phyloP scores from a whole-genome alignment of 2,797 vertebrate species.

The Fistularia commersonii region DNA sequence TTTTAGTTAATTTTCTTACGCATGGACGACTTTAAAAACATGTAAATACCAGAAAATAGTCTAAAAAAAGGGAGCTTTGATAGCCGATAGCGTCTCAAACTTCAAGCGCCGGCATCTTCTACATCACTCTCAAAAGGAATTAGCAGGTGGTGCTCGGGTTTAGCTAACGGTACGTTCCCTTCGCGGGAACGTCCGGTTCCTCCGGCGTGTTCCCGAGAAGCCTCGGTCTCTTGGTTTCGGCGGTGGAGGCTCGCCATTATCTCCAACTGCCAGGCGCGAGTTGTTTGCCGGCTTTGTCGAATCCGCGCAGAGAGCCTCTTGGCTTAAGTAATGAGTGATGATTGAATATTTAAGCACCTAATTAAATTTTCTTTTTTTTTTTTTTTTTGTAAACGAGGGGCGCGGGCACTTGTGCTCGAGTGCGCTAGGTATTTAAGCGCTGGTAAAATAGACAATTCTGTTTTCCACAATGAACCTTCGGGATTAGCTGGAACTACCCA shows the following conservation, averaged over 20 bases:
- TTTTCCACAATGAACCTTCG: constrained; percentile 26
- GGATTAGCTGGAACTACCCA: constrained; percentile 31
- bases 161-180: no score
- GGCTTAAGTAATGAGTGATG: constrained; percentile 68
- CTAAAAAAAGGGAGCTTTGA: no score
- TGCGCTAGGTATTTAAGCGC: constrained; percentile 18
- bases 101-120: no score
- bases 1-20: no score
- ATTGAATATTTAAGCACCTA: constrained; percentile 74
- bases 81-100: no score
- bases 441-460: constrained; percentile 16
- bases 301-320: constrained; percentile 56
- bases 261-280: constrained; percentile 59
- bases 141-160: no score
- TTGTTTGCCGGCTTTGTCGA: constrained; percentile 57
- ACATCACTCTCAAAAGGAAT: no score
- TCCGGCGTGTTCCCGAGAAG: constrained; percentile 30
- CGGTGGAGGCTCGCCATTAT: constrained; percentile 50
- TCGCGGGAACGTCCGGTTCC: no score
- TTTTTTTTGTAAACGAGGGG: constrained; percentile 39
- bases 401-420: constrained; percentile 47
- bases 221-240: constrained; percentile 31
- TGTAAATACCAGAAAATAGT: no score
- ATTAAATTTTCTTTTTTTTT: constrained; percentile 63
- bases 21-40: no score